phyloP scores from a whole-genome alignment of 2,888 invertebrate genomes.

The Eupithecia abbreviata region DNA sequence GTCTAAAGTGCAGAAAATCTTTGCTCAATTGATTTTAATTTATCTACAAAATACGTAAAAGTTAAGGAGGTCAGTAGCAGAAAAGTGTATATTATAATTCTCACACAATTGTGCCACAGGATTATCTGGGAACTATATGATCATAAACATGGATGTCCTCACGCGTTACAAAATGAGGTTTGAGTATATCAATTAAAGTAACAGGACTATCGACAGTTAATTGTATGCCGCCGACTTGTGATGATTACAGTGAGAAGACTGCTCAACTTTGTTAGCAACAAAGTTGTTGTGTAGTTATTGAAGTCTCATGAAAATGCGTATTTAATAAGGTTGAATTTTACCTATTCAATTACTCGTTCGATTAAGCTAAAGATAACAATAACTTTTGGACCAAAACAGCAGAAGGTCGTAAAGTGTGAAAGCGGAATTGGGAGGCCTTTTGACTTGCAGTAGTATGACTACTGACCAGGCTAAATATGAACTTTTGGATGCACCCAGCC shows the following conservation, averaged over 20 bases:
- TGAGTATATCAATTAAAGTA: conserved; percentile 47
- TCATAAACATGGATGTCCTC: conserved; percentile 48
- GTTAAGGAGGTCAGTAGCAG: neutral
- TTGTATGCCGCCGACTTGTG: conserved; percentile 41
- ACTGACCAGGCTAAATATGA: neutral
- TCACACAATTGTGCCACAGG: conserved; percentile 9
- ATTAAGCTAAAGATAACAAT: neutral
- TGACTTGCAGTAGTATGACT: neutral
- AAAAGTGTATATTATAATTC: neutral
- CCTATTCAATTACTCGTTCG: neutral
- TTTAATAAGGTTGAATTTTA: neutral
- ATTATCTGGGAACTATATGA: conserved; percentile 18
- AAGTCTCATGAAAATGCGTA: neutral
- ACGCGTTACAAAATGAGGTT: conserved; percentile 47
- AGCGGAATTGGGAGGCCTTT: neutral
- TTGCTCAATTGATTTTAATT: neutral
- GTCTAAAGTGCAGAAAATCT: neutral
- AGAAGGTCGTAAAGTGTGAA: neutral
- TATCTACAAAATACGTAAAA: neutral
- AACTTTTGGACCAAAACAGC: neutral
- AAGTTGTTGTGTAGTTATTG: too few species aligned
- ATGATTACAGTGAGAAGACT: conserved; percentile 43
- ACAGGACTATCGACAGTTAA: conserved; percentile 51
- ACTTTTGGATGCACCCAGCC: neutral
- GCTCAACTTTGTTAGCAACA: conserved; percentile 26